Percentiles rank a stretch among this genome's conserved stretches.
These are phyloP conservation scores for Thomomys bottae DNA, from an alignment of 2,113 vertebrate genomes.

Conservation along the genomic window DNA sequence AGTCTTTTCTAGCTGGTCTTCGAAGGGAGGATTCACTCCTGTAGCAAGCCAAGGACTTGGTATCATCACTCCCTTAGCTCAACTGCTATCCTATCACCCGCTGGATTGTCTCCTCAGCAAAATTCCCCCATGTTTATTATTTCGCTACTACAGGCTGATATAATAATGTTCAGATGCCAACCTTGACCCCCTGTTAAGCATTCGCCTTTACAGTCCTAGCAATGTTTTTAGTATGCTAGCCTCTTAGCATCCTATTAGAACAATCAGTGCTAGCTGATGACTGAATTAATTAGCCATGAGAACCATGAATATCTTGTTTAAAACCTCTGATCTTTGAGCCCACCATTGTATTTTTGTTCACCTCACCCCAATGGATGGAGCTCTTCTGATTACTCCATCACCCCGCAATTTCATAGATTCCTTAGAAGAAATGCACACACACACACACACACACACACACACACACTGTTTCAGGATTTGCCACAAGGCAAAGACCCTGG, in stretches of 20 bases:
- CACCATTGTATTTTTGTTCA: too few relatives aligned
- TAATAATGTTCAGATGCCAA: neutral
- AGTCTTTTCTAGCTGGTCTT: neutral
- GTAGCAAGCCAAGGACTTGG: neutral
- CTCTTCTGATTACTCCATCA: neutral
- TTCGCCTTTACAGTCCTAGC: neutral
- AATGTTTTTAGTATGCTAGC: neutral
- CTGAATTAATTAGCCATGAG: neutral
- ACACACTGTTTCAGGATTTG: neutral
- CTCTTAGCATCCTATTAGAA: neutral
- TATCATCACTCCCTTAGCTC: neutral
- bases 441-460: rapidly evolving
- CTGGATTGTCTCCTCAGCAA: neutral
- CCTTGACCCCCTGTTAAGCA: neutral
- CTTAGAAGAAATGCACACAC: neutral
- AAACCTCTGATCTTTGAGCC: neutral
- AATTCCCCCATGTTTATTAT: neutral
- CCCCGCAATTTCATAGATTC: neutral
- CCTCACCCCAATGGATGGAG: neutral
- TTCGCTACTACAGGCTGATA: neutral
- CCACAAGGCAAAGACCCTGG: neutral
- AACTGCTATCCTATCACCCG: neutral
- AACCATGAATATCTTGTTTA: neutral
- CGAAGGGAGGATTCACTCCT: neutral
- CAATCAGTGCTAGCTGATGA: neutral